Evolutionary conservation across 2,113 vertebrate genomes (phyloP).

Genomic region (Penelope pileata): DNA sequence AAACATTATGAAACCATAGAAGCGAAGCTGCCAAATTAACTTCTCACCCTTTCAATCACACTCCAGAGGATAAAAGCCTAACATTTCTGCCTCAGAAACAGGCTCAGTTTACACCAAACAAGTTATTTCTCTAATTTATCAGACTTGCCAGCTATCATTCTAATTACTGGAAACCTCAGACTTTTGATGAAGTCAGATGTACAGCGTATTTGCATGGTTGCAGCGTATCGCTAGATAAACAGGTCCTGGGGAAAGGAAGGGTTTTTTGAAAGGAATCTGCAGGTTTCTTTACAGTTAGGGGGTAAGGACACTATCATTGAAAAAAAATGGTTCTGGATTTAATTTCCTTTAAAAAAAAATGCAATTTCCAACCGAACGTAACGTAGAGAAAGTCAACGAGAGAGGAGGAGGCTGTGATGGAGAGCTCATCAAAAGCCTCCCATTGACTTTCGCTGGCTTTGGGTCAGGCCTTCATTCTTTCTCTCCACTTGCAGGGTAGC

Average conservation of each 20-base stretch:
- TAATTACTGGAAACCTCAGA: constrained; percentile 69
- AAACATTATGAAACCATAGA: constrained; percentile 97
- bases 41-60: constrained; percentile 99
- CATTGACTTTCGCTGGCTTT: neutral
- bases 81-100: constrained; percentile 87
- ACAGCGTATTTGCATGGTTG: constrained; percentile 16
- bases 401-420: neutral
- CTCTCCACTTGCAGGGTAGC: neutral
- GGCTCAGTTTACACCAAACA: constrained; percentile 84
- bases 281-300: constrained; percentile 9
- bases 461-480: constrained; percentile 11
- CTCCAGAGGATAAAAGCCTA: constrained; percentile 96
- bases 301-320: neutral
- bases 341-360: constrained; percentile 9
- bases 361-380: constrained; percentile 25
- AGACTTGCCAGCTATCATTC: constrained; percentile 74
- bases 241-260: neutral
- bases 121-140: constrained; percentile 84
- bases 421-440: constrained; percentile 33
- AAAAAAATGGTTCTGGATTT: constrained; percentile 39
- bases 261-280: neutral
- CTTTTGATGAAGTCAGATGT: constrained; percentile 51
- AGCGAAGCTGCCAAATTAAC: constrained; percentile 99
- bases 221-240: neutral
- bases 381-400: constrained; percentile 1